These are phyloP conservation scores for Cerastoderma edule DNA, from an alignment of 2,888 invertebrate genomes.

Conservation along the genomic window DNA sequence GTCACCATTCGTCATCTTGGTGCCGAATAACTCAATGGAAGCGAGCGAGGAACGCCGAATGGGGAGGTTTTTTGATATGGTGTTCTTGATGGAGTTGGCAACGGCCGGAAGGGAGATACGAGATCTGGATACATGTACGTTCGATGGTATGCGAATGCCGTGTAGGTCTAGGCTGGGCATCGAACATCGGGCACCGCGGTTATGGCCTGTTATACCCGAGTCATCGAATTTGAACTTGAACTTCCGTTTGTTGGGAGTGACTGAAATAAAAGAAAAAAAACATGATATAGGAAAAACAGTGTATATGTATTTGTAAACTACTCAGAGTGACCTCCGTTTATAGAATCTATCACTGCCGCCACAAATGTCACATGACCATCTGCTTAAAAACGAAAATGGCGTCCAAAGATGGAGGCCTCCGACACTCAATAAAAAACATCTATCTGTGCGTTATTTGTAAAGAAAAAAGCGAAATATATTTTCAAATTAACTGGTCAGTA, in stretches of 20 bases:
- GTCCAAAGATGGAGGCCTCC: too few species aligned
- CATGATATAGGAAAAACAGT: not conserved
- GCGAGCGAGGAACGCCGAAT: constrained; percentile 48
- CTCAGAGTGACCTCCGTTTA: too few species aligned
- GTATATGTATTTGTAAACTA: not conserved
- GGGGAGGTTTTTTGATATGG: constrained; percentile 42
- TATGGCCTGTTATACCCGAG: constrained; percentile 41
- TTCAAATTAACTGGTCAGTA: too few species aligned
- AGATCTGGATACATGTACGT: constrained; percentile 31
- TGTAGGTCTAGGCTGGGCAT: constrained; percentile 57
- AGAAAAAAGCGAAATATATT: too few species aligned
- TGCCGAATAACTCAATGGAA: constrained; percentile 30
- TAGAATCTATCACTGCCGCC: too few species aligned
- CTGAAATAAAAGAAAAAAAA: constrained; percentile 30
- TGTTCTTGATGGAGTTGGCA: constrained; percentile 53
- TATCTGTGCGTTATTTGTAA: too few species aligned
- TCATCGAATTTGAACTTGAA: constrained; percentile 75
- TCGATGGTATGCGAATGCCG: constrained; percentile 44
- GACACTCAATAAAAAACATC: too few species aligned
- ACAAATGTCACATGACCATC: too few species aligned
- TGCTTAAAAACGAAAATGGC: too few species aligned
- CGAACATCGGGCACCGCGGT: constrained; percentile 45
- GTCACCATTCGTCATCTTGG: constrained; percentile 48
- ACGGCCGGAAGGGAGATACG: constrained; percentile 45
- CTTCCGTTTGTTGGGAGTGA: constrained; percentile 73